phyloP scores from a whole-genome alignment of 2,113 vertebrate genomes.

The Apodemus speciosus region DNA sequence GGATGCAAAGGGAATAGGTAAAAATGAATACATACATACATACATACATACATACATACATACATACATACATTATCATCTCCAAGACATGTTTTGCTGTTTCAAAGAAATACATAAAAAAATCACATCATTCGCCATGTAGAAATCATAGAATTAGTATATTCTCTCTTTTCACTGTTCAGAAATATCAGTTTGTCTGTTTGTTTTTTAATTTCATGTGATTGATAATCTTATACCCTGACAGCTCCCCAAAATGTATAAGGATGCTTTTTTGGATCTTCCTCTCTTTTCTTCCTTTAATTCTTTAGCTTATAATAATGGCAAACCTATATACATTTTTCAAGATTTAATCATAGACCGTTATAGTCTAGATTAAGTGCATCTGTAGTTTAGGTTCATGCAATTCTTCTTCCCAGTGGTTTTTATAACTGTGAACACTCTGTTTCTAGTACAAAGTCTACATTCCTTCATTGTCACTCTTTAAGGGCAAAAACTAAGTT shows the following conservation, averaged over 20 bases:
- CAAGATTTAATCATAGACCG: background rate
- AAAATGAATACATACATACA: too few species aligned
- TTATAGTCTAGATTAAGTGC: background rate
- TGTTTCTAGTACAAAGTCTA: background rate
- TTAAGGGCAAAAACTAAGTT: too few species aligned
- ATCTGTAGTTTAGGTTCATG: constrained; percentile 12
- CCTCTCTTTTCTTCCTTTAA: background rate
- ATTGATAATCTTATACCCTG: background rate
- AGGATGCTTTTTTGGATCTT: background rate
- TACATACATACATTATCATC: background rate
- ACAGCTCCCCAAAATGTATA: background rate
- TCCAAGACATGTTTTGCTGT: background rate
- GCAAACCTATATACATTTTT: background rate
- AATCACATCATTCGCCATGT: background rate
- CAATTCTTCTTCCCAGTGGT: background rate
- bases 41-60: too few species aligned
- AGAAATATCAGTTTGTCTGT: constrained; percentile 1
- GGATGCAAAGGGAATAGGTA: too few species aligned
- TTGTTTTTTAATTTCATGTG: background rate
- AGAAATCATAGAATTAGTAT: background rate
- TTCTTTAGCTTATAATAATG: background rate
- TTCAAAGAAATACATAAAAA: background rate
- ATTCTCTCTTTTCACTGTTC: background rate
- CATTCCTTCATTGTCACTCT: background rate
- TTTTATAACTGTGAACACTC: background rate